Evolutionary conservation across 2,888 invertebrate genomes (phyloP).

Genomic region (Microctonus brassicae): DNA sequence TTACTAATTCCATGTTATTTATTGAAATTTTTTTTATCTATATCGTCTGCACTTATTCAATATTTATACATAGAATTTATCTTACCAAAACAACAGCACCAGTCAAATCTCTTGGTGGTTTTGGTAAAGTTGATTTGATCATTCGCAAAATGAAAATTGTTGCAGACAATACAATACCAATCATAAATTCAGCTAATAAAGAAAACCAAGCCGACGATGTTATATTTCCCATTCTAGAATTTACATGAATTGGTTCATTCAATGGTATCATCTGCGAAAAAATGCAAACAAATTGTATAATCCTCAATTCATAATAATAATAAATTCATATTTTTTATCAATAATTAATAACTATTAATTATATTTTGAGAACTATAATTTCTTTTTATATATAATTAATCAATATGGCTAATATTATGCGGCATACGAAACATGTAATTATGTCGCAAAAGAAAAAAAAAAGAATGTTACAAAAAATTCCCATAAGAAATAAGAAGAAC

Average conservation of each 20-base stretch:
- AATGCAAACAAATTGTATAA: conserved; percentile 45
- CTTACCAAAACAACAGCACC: conserved; percentile 63
- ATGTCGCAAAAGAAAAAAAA: too few relatives aligned
- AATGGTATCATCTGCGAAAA: conserved; percentile 56
- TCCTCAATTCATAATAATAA: conserved; percentile 1
- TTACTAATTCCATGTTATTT: background rate
- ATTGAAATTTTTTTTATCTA: background rate
- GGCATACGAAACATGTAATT: too few relatives aligned
- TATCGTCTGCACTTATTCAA: background rate
- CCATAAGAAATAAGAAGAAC: background rate
- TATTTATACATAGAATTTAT: background rate
- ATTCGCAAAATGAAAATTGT: conserved; percentile 51
- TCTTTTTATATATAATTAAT: too few relatives aligned
- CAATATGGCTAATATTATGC: too few relatives aligned
- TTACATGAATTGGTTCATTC: conserved; percentile 47
- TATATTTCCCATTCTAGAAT: conserved; percentile 47
- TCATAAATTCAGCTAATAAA: conserved; percentile 57
- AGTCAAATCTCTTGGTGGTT: conserved; percentile 61
- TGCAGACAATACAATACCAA: conserved; percentile 53
- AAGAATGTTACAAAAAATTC: background rate
- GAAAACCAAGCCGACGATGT: conserved; percentile 58
- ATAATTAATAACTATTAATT: too few relatives aligned
- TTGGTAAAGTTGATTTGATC: conserved; percentile 60
- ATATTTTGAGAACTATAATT: too few relatives aligned
- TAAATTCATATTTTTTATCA: too few relatives aligned